Evolutionary conservation across 2,113 vertebrate species (phyloP).

Genomic region (Eublepharis macularius): DNA sequence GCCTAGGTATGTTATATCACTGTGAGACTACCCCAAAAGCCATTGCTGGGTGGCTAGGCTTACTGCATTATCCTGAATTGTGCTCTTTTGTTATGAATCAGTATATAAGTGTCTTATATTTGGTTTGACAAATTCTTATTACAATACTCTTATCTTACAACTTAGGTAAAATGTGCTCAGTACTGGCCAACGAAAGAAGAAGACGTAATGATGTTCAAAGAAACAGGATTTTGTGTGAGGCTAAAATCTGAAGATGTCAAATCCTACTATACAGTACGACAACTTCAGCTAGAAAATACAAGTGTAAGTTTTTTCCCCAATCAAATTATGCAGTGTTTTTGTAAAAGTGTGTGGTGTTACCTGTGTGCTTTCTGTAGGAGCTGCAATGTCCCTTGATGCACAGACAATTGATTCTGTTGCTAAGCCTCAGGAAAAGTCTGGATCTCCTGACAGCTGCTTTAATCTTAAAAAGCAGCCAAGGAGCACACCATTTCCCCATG

Average conservation of each 20-base stretch:
- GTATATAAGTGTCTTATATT: too few relatives aligned
- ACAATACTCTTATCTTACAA: background rate
- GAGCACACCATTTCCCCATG: too few relatives aligned
- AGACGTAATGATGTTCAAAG: constrained; percentile 86
- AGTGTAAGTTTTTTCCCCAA: constrained; percentile 80
- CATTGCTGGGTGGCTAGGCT: too few relatives aligned
- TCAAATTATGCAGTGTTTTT: background rate
- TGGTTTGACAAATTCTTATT: background rate
- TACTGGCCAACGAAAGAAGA: constrained; percentile 94
- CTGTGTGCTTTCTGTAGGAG: background rate
- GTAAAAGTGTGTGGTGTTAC: background rate
- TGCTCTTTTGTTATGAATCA: background rate
- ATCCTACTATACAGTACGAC: constrained; percentile 90
- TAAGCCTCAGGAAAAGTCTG: too few relatives aligned
- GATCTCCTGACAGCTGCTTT: too few relatives aligned
- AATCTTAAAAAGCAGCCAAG: too few relatives aligned
- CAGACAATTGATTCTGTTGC: too few relatives aligned
- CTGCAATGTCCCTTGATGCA: background rate
- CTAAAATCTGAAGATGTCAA: constrained; percentile 91
- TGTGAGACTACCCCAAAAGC: too few relatives aligned
- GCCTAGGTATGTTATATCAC: too few relatives aligned
- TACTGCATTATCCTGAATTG: too few relatives aligned
- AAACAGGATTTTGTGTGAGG: constrained; percentile 90
- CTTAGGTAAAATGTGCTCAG: constrained; percentile 96
- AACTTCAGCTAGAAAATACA: constrained; percentile 89